phyloP scores from a whole-genome alignment of 2,888 invertebrate species.

The Lucinisca nassula region DNA sequence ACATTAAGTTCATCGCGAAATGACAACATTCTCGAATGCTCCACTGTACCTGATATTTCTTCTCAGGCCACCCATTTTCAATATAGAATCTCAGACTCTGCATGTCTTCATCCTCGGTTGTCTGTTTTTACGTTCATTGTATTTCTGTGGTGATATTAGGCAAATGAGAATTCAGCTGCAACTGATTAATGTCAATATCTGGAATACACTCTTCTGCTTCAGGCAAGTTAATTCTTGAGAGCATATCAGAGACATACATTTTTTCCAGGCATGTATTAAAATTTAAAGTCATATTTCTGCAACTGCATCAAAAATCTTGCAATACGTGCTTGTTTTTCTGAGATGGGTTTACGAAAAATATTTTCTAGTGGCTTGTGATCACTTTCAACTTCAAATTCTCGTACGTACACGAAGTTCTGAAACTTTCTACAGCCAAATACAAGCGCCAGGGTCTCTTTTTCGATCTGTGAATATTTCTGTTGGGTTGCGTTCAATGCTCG shows the following conservation, averaged over 20 bases:
- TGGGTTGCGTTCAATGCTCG: slow-evolving; percentile 64
- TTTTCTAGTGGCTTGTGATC: slow-evolving; percentile 48
- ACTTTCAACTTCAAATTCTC: slow-evolving; percentile 25
- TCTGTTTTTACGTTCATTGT: slow-evolving; percentile 10
- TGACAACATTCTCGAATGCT: not conserved
- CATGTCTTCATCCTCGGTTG: not conserved
- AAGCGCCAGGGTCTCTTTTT: slow-evolving; percentile 66
- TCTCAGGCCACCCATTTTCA: slow-evolving; percentile 20
- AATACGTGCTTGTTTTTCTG: slow-evolving; percentile 24
- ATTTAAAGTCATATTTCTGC: slow-evolving; percentile 32
- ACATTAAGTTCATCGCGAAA: not conserved
- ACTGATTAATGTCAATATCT: slow-evolving; percentile 19
- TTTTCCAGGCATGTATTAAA: slow-evolving; percentile 23
- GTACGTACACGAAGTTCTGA: slow-evolving; percentile 38
- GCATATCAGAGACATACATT: slow-evolving; percentile 38
- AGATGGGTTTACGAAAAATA: slow-evolving; percentile 17
- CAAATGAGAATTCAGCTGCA: too few relatives aligned
- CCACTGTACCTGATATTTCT: not conserved
- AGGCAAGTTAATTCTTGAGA: slow-evolving; percentile 16
- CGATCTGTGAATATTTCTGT: slow-evolving; percentile 70
- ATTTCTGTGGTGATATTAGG: slow-evolving; percentile 5
- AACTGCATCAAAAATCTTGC: slow-evolving; percentile 26
- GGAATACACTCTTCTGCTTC: slow-evolving; percentile 3
- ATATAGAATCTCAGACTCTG: not conserved
- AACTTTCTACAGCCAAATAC: slow-evolving; percentile 36